phyloP scores from a whole-genome alignment of 2,113 vertebrate species.

The human (Homo sapiens) region DNA sequence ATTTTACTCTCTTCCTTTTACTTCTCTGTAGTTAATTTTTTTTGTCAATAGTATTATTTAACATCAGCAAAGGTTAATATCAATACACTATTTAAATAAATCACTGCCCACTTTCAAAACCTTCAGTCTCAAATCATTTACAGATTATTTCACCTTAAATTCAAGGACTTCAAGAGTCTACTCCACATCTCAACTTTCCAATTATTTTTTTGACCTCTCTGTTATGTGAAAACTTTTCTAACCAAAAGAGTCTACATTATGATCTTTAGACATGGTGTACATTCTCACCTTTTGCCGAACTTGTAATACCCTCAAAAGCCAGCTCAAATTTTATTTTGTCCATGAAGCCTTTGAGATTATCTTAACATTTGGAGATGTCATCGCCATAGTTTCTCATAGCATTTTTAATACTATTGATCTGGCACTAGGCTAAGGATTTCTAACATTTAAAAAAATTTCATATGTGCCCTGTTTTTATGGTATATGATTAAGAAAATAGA shows the following conservation, averaged over 20 bases:
- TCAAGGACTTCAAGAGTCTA: neutral
- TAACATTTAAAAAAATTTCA: neutral
- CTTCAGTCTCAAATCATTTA: neutral
- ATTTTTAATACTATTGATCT: neutral
- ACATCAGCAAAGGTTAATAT: neutral
- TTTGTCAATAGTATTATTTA: neutral
- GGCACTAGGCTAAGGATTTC: neutral
- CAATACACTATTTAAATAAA: neutral
- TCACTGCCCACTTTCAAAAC: neutral
- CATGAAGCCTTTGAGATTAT: neutral
- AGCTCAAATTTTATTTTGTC: slow-evolving; percentile 21
- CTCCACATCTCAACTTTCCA: neutral
- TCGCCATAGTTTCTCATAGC: neutral
- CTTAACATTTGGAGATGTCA: neutral
- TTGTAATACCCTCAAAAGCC: neutral
- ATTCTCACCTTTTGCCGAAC: neutral
- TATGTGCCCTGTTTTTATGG: neutral
- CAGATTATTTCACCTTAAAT: neutral
- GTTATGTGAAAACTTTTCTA: neutral
- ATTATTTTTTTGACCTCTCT: neutral
- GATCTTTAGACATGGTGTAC: neutral
- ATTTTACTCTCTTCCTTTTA: neutral
- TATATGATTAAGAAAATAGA: neutral
- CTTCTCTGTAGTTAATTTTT: neutral
- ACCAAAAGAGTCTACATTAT: neutral